phyloP scores from a whole-genome alignment of 2,888 invertebrate species.

The Endomychus coccineus region DNA sequence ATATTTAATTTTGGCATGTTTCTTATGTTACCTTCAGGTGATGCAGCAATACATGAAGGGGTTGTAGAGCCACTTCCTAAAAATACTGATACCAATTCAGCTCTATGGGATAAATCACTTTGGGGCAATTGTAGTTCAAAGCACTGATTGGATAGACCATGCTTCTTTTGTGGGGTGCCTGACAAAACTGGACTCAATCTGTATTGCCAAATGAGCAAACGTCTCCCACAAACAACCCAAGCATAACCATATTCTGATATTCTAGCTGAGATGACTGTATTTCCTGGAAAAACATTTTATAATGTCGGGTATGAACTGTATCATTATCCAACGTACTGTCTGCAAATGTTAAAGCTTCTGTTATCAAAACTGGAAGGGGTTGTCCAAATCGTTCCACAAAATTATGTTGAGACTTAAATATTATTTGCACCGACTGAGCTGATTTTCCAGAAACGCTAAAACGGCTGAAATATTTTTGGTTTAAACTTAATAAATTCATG shows the following conservation, averaged over 20 bases:
- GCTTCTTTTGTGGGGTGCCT: slow-evolving; percentile 45
- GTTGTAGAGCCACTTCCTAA: slow-evolving; percentile 50
- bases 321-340: slow-evolving; percentile 48
- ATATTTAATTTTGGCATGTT: not conserved
- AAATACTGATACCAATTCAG: slow-evolving; percentile 73
- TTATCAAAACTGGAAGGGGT: slow-evolving; percentile 78
- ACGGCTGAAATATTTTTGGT: slow-evolving; percentile 40
- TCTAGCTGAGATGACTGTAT: slow-evolving; percentile 45
- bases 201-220: slow-evolving; percentile 79
- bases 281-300: slow-evolving; percentile 29
- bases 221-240: slow-evolving; percentile 70
- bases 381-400: slow-evolving; percentile 74
- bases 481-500: slow-evolving; percentile 12
- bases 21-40: slow-evolving; percentile 70
- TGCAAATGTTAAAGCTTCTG: slow-evolving; percentile 78
- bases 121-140: slow-evolving; percentile 83
- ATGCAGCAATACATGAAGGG: slow-evolving; percentile 84
- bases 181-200: slow-evolving; percentile 41
- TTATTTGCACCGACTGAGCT: slow-evolving; percentile 63
- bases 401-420: slow-evolving; percentile 67
- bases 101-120: slow-evolving; percentile 85
- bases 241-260: slow-evolving; percentile 50
- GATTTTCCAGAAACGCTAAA: slow-evolving; percentile 55
- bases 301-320: not conserved
- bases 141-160: slow-evolving; percentile 53